phyloP scores from a whole-genome alignment of 2,888 invertebrate genomes.

The Zygothrica quintamaculata region DNA sequence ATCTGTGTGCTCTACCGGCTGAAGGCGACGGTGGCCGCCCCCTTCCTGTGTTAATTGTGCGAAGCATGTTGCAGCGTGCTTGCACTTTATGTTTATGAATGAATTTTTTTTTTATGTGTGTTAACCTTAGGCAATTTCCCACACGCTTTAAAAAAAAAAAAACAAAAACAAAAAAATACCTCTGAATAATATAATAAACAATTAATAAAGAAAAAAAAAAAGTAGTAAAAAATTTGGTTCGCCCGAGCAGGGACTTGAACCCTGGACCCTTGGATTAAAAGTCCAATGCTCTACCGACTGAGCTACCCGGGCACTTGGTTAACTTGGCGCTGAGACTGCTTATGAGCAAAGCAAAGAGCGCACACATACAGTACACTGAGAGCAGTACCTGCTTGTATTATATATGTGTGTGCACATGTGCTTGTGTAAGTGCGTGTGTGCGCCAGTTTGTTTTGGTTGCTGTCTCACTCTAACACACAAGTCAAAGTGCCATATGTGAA shows the following conservation, averaged over 20 bases:
- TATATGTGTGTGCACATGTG: neutral
- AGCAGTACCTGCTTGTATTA: neutral
- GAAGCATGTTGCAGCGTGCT: conserved; percentile 48
- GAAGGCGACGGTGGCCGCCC: conserved; percentile 50
- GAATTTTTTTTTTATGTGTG: too few species aligned
- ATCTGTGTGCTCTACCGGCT: conserved; percentile 52
- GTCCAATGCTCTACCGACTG: conserved; percentile 85
- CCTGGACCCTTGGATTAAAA: conserved; percentile 85
- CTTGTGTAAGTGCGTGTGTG: conserved; percentile 7
- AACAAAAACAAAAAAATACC: conserved; percentile 1
- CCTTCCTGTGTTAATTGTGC: conserved; percentile 70
- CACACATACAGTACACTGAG: conserved; percentile 16
- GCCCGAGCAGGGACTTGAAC: conserved; percentile 85
- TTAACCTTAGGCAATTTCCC: conserved; percentile 70
- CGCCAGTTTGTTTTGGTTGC: conserved; percentile 41
- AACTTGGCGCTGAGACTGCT: conserved; percentile 23
- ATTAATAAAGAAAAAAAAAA: conserved; percentile 13
- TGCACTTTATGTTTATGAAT: conserved; percentile 62
- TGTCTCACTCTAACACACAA: conserved; percentile 30
- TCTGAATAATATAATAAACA: conserved; percentile 15
- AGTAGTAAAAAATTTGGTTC: conserved; percentile 45
- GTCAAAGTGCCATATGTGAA: conserved; percentile 13
- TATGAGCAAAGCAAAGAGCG: conserved; percentile 46
- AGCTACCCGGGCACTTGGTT: conserved; percentile 81
- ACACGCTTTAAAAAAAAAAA: too few species aligned